Evolutionary conservation across 2,888 invertebrate species (phyloP), one percentile per base, ranked within the genome.

Genomic region (Electrophaes corylata): DNA sequence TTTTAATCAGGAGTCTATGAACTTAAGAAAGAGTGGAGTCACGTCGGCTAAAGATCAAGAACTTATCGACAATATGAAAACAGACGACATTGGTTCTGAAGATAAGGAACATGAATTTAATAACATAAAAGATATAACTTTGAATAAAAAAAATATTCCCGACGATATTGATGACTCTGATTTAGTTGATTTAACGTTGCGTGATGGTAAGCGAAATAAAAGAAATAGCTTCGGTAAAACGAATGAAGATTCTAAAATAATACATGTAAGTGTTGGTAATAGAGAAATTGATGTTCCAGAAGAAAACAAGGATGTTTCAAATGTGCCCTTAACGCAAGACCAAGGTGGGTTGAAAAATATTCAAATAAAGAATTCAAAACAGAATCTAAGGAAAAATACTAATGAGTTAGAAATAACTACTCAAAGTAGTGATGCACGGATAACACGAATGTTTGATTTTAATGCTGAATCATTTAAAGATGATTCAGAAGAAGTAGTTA

Each of bases 1-100:
- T 37, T 49, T 89, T 18, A 67, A 77, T 59, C 78, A 88, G 60
- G 87, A 88, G 68, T 61, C 77, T n/a, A 60, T 69, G 12, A 75
- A 73, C 45, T 49, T 79, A 3, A 71, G 65, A 44, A 70, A 63
- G 48, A 65, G 37, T 37, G 58, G 55, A 1, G 26, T n/a, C n/a
- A 39, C 11, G 6, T 19, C 47, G 52, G 16, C n/a, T n/a, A n/a
- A n/a, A n/a, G n/a, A n/a, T n/a, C n/a, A n/a, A n/a, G n/a, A n/a
- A n/a, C n/a, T n/a, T 45, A 62, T 16, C 10, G 12, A 61, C 62
- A 47, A 23, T 48, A 60, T 18, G 40, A 60, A 41, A 47, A 57
- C 18, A 19, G 12, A 48, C 0, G 5, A 26, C 10, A 16, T 16
- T 6, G 8, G 16, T 43, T 6, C 23, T 8, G 16, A 41, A 4